Evolutionary conservation across 2,113 vertebrate genomes (phyloP), one percentile per base, ranked within the genome.

Genomic region (Oreochromis spilurus): DNA sequence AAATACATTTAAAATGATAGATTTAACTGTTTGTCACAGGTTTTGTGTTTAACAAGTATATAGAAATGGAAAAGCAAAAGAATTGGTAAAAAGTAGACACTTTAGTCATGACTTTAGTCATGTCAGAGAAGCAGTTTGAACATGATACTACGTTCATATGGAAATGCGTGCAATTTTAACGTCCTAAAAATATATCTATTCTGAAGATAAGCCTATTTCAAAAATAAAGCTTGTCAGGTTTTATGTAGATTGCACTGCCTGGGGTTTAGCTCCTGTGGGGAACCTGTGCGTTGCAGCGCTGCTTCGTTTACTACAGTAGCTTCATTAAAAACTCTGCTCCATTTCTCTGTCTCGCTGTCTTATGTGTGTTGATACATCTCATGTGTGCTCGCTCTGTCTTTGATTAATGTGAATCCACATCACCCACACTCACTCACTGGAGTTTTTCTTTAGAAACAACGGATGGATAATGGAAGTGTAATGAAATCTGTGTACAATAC

Each of bases 381-480:
- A 3, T 88, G 38, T 60, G 12, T 81, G 55, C 78, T 70, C 13
- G 24, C 72, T 82, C 24, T 43, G 16, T 86, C 19, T 88, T 81
- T 57, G 82, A 82, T 87, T 62, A 70, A 80, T 83, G 26, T 89
- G 55, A 70, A 77, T 60, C 38, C 43, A 78, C 50, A 58, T 82
- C 86, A 58, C 65, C 72, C 67, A 84, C 81, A 82, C 17, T 62
- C 65, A 52, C 52, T 57, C 87, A 58, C 67, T 82, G 88, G 81
- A 72, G 40, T 87, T 85, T 82, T 89, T 80, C 45, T 86, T 72
- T 36, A 85, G 84, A 85, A 83, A 82, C 70, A 84, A 77, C 55
- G 52, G 70, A 95, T 94, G 57, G 94, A 95, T 95, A 89, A 94
- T 94, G 79, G 58, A 93, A 72, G 81, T 78, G 14, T 81, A 89